Percentiles rank a stretch among this genome's conserved stretches.
phyloP scores from a whole-genome alignment of 2,113 vertebrate genomes.

The Rallus limicola region DNA sequence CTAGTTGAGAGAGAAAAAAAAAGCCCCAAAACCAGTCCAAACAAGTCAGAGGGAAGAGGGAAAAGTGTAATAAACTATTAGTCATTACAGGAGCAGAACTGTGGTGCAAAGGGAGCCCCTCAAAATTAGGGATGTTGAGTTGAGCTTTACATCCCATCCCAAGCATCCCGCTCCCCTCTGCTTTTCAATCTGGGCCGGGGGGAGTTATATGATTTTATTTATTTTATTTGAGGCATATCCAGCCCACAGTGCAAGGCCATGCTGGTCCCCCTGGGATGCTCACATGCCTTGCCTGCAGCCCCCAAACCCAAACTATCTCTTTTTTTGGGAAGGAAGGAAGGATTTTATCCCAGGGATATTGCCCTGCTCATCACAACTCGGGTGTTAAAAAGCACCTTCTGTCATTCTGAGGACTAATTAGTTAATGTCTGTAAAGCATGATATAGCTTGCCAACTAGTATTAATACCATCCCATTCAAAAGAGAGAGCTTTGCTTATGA shows the following conservation, averaged over 20 bases:
- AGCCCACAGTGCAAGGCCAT: accelerated
- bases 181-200: background rate
- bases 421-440: conserved; percentile 26
- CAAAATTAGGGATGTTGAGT: background rate
- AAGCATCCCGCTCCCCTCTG: background rate
- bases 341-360: background rate
- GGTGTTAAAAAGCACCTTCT: background rate
- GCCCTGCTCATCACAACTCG: accelerated
- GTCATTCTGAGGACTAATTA: conserved; percentile 20
- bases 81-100: conserved; percentile 46
- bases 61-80: conserved; percentile 47
- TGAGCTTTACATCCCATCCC: background rate
- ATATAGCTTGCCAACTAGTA: conserved; percentile 4
- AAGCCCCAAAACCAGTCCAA: background rate
- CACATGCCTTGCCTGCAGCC: accelerated
- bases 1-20: conserved; percentile 39
- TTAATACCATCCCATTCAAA: conserved; percentile 32
- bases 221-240: background rate
- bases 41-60: conserved; percentile 49
- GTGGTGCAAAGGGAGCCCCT: background rate
- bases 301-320: background rate
- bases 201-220: accelerated
- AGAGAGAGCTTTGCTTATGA: background rate
- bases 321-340: background rate
- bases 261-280: background rate